These are phyloP conservation scores for Chelidonichthys spinosus DNA, from an alignment of 2,797 vertebrate genomes.

Conservation along the genomic window DNA sequence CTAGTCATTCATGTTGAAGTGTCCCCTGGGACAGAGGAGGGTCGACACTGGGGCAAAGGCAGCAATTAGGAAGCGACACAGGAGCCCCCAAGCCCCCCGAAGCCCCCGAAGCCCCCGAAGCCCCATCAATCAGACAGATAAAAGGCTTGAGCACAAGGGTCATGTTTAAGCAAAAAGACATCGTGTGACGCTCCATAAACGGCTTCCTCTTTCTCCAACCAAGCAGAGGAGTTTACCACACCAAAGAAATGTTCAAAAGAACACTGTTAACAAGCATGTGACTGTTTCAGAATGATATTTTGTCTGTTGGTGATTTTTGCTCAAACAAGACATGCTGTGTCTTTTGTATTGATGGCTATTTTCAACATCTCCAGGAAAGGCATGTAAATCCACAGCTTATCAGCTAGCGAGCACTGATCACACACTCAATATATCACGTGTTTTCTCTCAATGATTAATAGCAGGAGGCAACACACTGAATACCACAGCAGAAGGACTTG, in stretches of 20 bases:
- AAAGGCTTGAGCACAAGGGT: conserved; percentile 75
- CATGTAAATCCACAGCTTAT: not conserved
- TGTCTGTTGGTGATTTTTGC: not conserved
- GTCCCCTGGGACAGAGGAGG: conserved; percentile 54
- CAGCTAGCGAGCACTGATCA: conserved; percentile 3
- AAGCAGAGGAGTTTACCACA: conserved; percentile 47
- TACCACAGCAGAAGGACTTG: conserved; percentile 10
- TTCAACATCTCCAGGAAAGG: not conserved
- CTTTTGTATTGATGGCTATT: not conserved
- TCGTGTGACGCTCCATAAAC: conserved; percentile 70
- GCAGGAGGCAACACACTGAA: conserved; percentile 18
- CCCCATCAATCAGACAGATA: conserved; percentile 81
- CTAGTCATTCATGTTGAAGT: conserved; percentile 76
- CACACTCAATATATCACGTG: not conserved
- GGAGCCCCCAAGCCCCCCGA: conserved; percentile 66
- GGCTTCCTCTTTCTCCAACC: conserved; percentile 70
- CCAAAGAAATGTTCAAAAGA: conserved; percentile 14
- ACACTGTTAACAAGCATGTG: conserved; percentile 8
- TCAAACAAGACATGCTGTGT: not conserved
- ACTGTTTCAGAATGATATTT: conserved; percentile 1
- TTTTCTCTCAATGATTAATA: conserved; percentile 14
- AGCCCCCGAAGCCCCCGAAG: conserved; percentile 66
- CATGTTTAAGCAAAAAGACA: conserved; percentile 72
- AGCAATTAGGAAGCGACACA: conserved; percentile 65
- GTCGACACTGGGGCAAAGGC: conserved; percentile 64